Base-by-base conservation (phyloP, 2,113 vertebrate genomes). In the Platichthys flesus region DNA sequence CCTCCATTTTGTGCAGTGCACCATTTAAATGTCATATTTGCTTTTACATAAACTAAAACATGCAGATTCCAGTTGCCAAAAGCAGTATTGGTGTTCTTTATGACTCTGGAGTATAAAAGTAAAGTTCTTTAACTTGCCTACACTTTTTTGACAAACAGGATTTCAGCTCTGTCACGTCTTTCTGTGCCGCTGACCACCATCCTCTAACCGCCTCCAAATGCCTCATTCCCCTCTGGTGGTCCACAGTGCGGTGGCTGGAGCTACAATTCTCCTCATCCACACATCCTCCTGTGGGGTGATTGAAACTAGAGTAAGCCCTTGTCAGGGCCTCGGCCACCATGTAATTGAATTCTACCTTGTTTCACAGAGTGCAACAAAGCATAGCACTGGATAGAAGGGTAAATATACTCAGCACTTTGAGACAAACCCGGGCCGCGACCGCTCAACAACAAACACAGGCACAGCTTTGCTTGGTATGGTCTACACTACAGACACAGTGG, bases 321-420 rank as follows among this genome's bases (percentile, higher is more conserved):
- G 92, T 93, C 87, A 78, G 83, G 74, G 72, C 84, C 82, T 69
- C 31, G 76, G 85, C 76, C 85, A 82, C 79, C 85, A 78, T 90
- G 85, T 93, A 93, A 95, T 93, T 91, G 89, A 93, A 93, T 93
- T 90, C 81, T 82, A 87, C 88, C 88, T 78, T 79, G 85, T 93
- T 93, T 91, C 91, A 79, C 78, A 79, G 76, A 88, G 79, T 60
- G 88, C 88, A 87, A 73, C 85, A 89, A 90, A 92, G 88, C 87
- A 84, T 82, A 73, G 85, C 81, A 42, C 74, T 60, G 74, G 74
- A 86, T 71, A 73, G 72, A 63, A 87, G 85, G 66, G 88, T 87
- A 85, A 90, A 90, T 85, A 90, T 85, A 87, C 83, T 84, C 74
- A 68, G 76, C 74, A 89, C 76, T 81, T 73, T 60, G 61, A 88